phyloP scores from a whole-genome alignment of 2,888 invertebrate genomes.

The Drosophila eohydei region DNA sequence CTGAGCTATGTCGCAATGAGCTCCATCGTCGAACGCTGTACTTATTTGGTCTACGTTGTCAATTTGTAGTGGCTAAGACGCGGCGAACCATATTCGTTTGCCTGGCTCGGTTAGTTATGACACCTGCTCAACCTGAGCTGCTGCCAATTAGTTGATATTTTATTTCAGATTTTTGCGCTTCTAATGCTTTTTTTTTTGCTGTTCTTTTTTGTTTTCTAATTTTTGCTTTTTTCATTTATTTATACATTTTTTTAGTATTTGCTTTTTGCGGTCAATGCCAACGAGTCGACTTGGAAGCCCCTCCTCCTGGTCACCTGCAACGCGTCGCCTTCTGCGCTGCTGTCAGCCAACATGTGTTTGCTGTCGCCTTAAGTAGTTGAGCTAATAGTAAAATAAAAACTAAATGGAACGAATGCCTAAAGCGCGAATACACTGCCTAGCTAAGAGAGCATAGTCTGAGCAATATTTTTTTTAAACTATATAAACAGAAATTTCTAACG shows the following conservation, averaged over 20 bases:
- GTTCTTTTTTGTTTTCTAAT: slow-evolving; percentile 23
- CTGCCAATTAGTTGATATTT: slow-evolving; percentile 24
- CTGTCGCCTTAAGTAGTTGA: slow-evolving; percentile 45
- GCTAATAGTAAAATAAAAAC: slow-evolving; percentile 10
- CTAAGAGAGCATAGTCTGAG: too few species aligned
- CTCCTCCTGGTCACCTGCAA: not conserved
- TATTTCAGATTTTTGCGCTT: slow-evolving; percentile 11
- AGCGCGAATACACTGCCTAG: not conserved
- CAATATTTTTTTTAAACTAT: too few species aligned
- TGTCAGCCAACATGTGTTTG: slow-evolving; percentile 57
- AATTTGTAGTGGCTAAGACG: slow-evolving; percentile 38
- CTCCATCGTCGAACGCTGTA: slow-evolving; percentile 11
- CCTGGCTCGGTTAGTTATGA: slow-evolving; percentile 68
- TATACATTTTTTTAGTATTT: slow-evolving; percentile 3
- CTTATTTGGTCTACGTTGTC: slow-evolving; percentile 39
- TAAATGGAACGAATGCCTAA: not conserved
- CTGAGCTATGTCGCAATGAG: slow-evolving; percentile 26
- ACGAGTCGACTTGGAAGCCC: slow-evolving; percentile 42
- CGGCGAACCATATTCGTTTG: slow-evolving; percentile 20
- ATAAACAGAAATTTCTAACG: too few species aligned
- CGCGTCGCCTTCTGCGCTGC: slow-evolving; percentile 13
- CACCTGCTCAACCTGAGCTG: slow-evolving; percentile 50
- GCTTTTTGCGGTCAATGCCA: slow-evolving; percentile 80
- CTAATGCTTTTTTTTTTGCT: slow-evolving; percentile 29
- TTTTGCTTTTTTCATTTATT: slow-evolving; percentile 11